Conservation (phyloP, 2,888 invertebrate genomes). For the Nebria brevicollis region DNA sequence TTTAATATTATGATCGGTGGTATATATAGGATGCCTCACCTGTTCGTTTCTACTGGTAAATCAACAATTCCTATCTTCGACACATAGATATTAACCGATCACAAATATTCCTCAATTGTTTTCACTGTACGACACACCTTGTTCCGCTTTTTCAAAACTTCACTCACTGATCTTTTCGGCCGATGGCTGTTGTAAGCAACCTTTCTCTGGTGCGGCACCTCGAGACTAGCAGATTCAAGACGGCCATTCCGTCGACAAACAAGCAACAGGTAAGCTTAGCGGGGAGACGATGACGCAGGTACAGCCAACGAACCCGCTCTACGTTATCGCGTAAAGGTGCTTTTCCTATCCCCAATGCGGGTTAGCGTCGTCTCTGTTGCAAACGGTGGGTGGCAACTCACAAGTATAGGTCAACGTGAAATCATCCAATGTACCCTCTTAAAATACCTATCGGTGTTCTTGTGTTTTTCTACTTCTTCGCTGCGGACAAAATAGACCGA, state of each 20-base stretch:
- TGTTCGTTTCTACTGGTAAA: slow-evolving; percentile 11
- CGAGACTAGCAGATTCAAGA: slow-evolving; percentile 35
- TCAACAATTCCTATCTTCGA: slow-evolving; percentile 11
- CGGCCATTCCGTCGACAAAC: slow-evolving; percentile 24
- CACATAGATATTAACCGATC: neutral
- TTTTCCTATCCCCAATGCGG: neutral
- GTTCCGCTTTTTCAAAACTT: neutral
- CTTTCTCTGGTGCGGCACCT: slow-evolving; percentile 19
- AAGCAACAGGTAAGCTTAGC: slow-evolving; percentile 12
- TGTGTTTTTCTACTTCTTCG: neutral
- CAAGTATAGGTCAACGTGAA: slow-evolving; percentile 45
- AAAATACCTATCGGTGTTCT: neutral
- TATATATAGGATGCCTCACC: slow-evolving; percentile 3
- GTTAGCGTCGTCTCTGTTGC: slow-evolving; percentile 13
- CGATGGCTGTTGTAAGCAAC: slow-evolving; percentile 4
- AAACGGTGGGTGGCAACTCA: slow-evolving; percentile 33
- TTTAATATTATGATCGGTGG: neutral
- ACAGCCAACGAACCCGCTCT: slow-evolving; percentile 37
- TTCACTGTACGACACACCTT: neutral
- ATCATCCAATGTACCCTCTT: slow-evolving; percentile 41
- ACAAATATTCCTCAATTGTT: neutral
- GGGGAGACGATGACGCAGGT: slow-evolving; percentile 44
- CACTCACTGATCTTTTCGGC: neutral
- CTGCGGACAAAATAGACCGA: neutral
- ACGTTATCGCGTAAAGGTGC: slow-evolving; percentile 8